phyloP scores from a whole-genome alignment of 2,113 vertebrate genomes.

The Podocnemis expansa region DNA sequence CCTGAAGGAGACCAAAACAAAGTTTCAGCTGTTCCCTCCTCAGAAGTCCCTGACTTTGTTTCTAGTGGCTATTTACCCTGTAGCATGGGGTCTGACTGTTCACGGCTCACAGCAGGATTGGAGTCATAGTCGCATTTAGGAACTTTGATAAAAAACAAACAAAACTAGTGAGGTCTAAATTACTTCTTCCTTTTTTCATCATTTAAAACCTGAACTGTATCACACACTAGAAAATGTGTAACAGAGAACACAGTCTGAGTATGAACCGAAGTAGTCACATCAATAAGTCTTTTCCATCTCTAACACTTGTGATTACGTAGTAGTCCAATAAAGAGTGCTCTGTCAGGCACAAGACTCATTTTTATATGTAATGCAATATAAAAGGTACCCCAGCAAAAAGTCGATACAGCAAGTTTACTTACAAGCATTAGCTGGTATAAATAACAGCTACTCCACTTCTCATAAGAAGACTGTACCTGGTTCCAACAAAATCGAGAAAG shows the following conservation, averaged over 20 bases:
- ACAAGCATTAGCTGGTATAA: background rate
- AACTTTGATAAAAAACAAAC: background rate
- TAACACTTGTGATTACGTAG: background rate
- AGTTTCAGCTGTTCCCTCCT: background rate
- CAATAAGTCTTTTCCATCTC: background rate
- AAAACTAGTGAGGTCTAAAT: conserved; percentile 8
- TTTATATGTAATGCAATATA: background rate
- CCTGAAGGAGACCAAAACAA: background rate
- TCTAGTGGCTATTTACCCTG: background rate
- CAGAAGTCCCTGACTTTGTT: background rate
- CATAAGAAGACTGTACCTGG: background rate
- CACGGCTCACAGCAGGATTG: background rate
- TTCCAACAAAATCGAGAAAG: background rate
- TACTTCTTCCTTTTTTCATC: background rate
- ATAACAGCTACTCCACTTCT: background rate
- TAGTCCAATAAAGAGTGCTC: background rate
- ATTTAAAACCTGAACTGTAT: background rate
- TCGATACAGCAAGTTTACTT: background rate
- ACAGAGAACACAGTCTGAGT: background rate
- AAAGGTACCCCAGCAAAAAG: background rate
- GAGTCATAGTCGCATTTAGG: background rate
- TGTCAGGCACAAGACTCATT: background rate
- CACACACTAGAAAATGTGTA: background rate
- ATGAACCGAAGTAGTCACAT: background rate
- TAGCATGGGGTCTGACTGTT: background rate